A percentile compares a stretch with the other conserved stretches of the same genome.
phyloP scores from a whole-genome alignment of 2,113 vertebrate species.

The Piprites chloris region DNA sequence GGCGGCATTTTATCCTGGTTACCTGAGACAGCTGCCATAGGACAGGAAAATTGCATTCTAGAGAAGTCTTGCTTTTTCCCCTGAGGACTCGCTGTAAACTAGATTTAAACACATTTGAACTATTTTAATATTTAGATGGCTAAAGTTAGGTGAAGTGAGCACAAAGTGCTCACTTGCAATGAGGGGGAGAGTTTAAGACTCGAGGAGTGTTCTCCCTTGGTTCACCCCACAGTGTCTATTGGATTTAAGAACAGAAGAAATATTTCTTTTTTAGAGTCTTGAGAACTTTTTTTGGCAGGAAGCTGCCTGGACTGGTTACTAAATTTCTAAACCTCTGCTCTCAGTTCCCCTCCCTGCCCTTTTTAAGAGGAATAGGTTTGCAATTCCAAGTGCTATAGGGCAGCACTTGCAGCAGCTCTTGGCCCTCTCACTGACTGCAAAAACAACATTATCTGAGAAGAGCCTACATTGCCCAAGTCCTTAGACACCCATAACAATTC shows the following conservation, averaged over 20 bases:
- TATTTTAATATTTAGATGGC: constrained; percentile 33
- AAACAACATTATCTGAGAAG: neutral
- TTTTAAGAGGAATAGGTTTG: neutral
- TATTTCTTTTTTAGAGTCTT: neutral
- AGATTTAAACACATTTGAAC: constrained; percentile 15
- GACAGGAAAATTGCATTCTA: constrained; percentile 1
- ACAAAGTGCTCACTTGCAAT: neutral
- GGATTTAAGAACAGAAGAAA: neutral
- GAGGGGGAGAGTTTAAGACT: neutral
- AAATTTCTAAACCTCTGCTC: neutral
- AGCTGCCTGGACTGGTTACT: neutral
- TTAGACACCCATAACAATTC: neutral
- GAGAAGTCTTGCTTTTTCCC: constrained; percentile 5
- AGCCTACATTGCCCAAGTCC: neutral
- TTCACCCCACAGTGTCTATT: neutral
- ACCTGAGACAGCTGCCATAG: neutral
- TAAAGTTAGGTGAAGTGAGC: constrained; percentile 5
- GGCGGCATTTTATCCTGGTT: constrained; percentile 35
- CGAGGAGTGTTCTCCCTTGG: neutral
- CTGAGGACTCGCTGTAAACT: constrained; percentile 6
- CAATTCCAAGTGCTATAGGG: neutral
- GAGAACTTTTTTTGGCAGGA: neutral
- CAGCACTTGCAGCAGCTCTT: neutral
- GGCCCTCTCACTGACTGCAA: neutral
- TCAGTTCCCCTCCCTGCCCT: neutral